Conservation (phyloP, 2,797 vertebrate species). For the Austrolebias charrua region DNA sequence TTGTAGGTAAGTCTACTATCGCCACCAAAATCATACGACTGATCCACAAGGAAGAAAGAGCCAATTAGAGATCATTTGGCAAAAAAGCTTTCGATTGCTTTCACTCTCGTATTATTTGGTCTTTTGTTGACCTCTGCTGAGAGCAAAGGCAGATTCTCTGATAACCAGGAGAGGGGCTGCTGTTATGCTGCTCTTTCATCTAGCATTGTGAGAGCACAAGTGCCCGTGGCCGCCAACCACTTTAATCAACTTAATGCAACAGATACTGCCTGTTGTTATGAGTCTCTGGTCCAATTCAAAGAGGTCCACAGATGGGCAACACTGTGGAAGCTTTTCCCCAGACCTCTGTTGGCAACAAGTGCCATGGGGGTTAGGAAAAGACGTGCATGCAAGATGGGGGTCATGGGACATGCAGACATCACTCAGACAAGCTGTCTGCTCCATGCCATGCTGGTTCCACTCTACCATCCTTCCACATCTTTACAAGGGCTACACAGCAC, state of each 20-base stretch:
- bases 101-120: conserved; percentile 86
- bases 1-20: conserved; percentile 80
- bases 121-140: conserved; percentile 92
- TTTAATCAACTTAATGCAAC: conserved; percentile 99
- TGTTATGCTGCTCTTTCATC: conserved; percentile 90
- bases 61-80: conserved; percentile 98
- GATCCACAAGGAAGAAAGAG: conserved; percentile 91
- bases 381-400: conserved; percentile 65
- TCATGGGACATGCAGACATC: conserved; percentile 74
- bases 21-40: conserved; percentile 80
- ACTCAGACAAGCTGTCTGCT: conserved; percentile 78
- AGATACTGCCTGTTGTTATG: conserved; percentile 78
- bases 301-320: conserved; percentile 84
- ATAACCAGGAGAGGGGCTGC: conserved; percentile 77
- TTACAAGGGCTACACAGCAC: conserved; percentile 85
- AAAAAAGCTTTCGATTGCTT: conserved; percentile 93
- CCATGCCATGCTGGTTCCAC: conserved; percentile 75
- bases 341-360: conserved; percentile 74
- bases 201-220: conserved; percentile 87
- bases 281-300: conserved; percentile 88
- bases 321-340: conserved; percentile 80
- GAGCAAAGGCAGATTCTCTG: conserved; percentile 82
- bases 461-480: conserved; percentile 71
- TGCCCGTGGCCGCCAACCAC: conserved; percentile 83
- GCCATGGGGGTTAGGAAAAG: conserved; percentile 60